Conservation (phyloP, 2,888 invertebrate species). For the Merodon equestris region DNA sequence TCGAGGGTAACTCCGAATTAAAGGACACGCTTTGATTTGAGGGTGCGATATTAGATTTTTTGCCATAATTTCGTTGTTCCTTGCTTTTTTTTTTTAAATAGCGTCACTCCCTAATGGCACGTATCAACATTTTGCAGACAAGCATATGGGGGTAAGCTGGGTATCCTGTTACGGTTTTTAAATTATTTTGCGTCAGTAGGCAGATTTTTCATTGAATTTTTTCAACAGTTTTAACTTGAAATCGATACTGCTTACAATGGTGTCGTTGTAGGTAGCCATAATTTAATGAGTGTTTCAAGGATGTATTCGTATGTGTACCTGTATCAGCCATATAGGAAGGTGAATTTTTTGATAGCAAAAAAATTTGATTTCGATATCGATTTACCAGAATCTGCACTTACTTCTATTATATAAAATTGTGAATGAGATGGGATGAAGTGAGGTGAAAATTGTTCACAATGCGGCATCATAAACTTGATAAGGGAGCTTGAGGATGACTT, state of each 20-base stretch:
- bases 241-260: constrained; percentile 36
- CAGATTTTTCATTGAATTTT: constrained; percentile 14
- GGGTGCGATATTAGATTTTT: constrained; percentile 44
- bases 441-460: no score
- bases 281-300: constrained; percentile 64
- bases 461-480: no score
- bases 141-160: constrained; percentile 10
- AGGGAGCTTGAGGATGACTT: no score
- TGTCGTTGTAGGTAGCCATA: constrained; percentile 27
- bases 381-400: neutral
- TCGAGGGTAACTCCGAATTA: constrained; percentile 58
- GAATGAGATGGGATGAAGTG: no score
- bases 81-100: constrained; percentile 27
- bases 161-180: constrained; percentile 45
- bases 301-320: no score
- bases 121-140: constrained; percentile 60
- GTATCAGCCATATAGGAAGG: neutral
- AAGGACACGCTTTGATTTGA: constrained; percentile 66
- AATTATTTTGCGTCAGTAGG: constrained; percentile 27
- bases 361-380: neutral
- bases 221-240: constrained; percentile 22
- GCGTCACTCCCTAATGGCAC: constrained; percentile 63
- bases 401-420: no score
- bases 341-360: neutral
- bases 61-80: no score